Evolutionary conservation across 2,888 invertebrate genomes (phyloP).

Genomic region (Gari tellinella): DNA sequence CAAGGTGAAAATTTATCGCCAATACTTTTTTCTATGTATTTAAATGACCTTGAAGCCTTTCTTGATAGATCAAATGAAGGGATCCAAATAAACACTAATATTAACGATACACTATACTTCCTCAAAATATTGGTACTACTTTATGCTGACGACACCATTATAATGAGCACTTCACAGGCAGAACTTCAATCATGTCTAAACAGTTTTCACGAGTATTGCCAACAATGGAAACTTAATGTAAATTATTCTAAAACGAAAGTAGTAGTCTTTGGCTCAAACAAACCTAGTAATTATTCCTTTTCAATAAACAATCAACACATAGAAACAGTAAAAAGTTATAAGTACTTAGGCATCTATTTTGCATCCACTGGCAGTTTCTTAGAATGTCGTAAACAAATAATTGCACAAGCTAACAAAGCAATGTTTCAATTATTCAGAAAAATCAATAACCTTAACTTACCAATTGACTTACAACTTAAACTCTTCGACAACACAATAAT

Average conservation of each 20-base stretch:
- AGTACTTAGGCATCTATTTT: constrained; percentile 16
- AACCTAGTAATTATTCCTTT: not conserved
- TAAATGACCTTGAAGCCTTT: constrained; percentile 10
- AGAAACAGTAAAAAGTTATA: not conserved
- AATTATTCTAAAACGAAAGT: constrained; percentile 9
- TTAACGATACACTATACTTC: too few species aligned
- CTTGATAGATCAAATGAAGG: too few species aligned
- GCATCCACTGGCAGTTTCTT: too few species aligned
- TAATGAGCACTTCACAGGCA: too few species aligned
- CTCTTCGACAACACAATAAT: constrained; percentile 13
- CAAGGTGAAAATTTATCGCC: constrained; percentile 19
- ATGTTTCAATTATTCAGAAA: not conserved
- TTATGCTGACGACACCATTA: too few species aligned
- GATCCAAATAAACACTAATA: too few species aligned
- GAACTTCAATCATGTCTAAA: constrained; percentile 1
- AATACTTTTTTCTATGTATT: constrained; percentile 4
- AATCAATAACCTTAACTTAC: constrained; percentile 13
- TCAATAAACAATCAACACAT: not conserved
- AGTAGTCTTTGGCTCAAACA: constrained; percentile 7
- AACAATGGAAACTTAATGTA: constrained; percentile 3
- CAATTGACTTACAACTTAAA: constrained; percentile 6
- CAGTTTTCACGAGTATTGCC: not conserved
- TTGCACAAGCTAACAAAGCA: constrained; percentile 12
- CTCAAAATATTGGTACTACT: too few species aligned
- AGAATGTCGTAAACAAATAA: constrained; percentile 3